Evolutionary conservation across 2,888 invertebrate genomes (phyloP), one percentile per base, ranked within the genome.

Genomic region (Drosophila neonasuta): DNA sequence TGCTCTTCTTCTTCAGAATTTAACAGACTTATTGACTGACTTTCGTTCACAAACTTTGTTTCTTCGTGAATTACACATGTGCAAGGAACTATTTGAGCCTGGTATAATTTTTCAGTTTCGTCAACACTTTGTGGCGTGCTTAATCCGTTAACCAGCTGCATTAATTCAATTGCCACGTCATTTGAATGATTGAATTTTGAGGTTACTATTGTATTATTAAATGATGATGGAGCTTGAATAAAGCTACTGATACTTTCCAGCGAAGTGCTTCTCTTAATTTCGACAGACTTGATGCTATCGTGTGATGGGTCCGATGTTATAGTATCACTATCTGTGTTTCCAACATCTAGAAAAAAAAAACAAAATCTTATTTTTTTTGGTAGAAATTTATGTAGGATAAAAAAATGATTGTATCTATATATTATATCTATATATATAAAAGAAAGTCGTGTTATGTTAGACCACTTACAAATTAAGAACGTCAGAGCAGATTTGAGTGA

Each of bases 231-330:
- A 36, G 61, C 56, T 10, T 66, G 68, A 10, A 46, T 32, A 1
- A 76, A 78, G 52, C 79, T 84, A 50, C 81, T 87, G 30, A 84
- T 87, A 63, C 86, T 89, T 29, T 88, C 88, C 30, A 77, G 11
- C 7, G 86, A 86, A 30, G 56, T 61, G 2, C 58, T 68, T 45
- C 65, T 68, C 36, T 79, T 79, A 8, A 65, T 55, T 15, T 64
- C 59, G 17, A 45, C 44, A 15, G 71, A 68, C 54, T 74, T 74
- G n/a, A 56, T 58, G 61, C 74, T 89, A 59, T 90, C 89, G 8
- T 77, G 84, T 15, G 90, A 89, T 8, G 76, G 89, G n/a, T 87
- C 89, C 32, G 89, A 89, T 39, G 89, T 88, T 29, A 80, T 74
- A 6, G 89, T 81, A 56, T 89, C 89, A 61, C 88, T 90, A 44